Base-by-base conservation (phyloP, 2,888 invertebrate species). In the Encarsia formosa region DNA sequence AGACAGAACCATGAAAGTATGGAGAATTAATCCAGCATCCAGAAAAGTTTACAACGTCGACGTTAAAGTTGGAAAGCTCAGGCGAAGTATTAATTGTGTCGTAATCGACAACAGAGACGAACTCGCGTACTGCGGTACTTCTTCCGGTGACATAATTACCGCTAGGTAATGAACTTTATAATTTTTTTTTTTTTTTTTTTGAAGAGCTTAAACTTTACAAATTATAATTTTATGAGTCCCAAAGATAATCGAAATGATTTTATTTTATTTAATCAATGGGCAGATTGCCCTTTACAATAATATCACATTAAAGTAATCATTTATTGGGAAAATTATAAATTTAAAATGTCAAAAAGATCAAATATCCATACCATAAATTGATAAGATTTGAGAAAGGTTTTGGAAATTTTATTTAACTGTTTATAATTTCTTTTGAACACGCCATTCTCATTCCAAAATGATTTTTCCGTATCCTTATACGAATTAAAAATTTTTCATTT, bases 61-160 rank as follows among this genome's bases (percentile, higher is more conserved):
- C 65, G 87, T 92, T 2, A 79, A 83, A 34, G 76, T 91, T 61
- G 88, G 90, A 23, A 90, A 89, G 73, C 75, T 91, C 59, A 85
- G 89, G 48, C 79, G 95, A 34, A 80, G 80, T 44, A 84, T 93
- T 20, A 81, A 84, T 24, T 88, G 89, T 59, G 80, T 91, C 58
- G 83, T 82, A 59, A 73, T 91, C 48, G 85, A 83, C 62, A 76
- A 76, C 4, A 79, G 82, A 32, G 93, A 94, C 67, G 78, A 83
- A 39, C 81, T 80, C 55, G 85, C 88, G 40, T 91, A 86, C 70
- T 88, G 93, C 60, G 95, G 95, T 5, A 95, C 94, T 13, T 78
- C 81, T 11, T 88, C 91, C 65, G 94, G 86, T 26, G 94, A 88
- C 65, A 76, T 87, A 11, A 70, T 86, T 54, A 81, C 79, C 65